Evolutionary conservation across 2,888 invertebrate species (phyloP), one percentile per base, ranked within the genome.

Genomic region (Drosophila demipolita): DNA sequence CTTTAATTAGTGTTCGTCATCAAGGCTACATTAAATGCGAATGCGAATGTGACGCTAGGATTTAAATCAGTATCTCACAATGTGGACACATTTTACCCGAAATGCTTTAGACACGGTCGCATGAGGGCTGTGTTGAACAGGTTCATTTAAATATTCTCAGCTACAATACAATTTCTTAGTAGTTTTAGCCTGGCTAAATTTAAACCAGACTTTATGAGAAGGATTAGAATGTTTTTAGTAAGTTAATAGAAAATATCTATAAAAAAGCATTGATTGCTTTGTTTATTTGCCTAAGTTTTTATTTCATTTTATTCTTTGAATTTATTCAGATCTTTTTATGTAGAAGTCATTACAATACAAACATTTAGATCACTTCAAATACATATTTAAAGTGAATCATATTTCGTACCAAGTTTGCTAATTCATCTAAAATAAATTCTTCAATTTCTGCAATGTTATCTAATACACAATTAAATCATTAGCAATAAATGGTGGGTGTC

Each of bases 1-100:
- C 73, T 76, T 77, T 87, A 87, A 87, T 89, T 87, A 89, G 87
- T 76, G 67, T 77, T 83, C 84, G 82, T 81, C 85, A 89, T 87
- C 90, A 91, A 89, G 89, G 91, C 77, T 91, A 75, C 77, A 89
- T 81, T 77, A 78, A 78, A 66, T 55, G 57, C 54, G 50, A 63
- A 65, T 60, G 55, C 17, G 61, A 75, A 33, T 63, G 53, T 38
- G 73, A 38, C 32, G 55, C 65, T 69, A 61, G 73, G 67, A 75
- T 62, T 78, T 74, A 73, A 78, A 49, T 58, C 59, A 29, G 58
- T 36, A 55, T 33, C 45, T 59, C 52, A 45, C 23, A 38, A 72
- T 29, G 50, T 62, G 65, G 32, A 71, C 49, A 62, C 20, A 48
- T 69, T 70, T 74, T 54, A 11, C 40, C 38, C 12, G 36, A 62